These are phyloP conservation scores for Falco rusticolus DNA, from an alignment of 2,797 vertebrate species.

Conservation along the genomic window DNA sequence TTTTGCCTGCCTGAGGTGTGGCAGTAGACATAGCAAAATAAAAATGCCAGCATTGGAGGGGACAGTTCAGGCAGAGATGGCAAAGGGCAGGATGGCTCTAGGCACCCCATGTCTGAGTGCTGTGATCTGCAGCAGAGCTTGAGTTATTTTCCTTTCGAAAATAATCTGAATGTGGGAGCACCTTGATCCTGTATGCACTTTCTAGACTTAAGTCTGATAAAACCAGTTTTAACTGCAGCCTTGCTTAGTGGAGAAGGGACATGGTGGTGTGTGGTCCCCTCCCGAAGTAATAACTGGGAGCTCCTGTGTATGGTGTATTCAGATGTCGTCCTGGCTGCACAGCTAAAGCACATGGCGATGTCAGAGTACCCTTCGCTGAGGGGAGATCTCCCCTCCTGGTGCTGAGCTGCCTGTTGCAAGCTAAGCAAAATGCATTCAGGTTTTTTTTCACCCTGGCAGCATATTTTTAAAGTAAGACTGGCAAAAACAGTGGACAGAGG, in stretches of 20 bases:
- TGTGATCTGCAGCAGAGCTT: background rate
- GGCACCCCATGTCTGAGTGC: background rate
- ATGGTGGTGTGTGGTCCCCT: background rate
- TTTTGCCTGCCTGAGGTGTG: background rate
- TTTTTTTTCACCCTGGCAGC: background rate
- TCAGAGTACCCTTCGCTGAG: background rate
- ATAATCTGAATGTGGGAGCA: background rate
- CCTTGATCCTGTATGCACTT: background rate
- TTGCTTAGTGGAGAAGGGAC: background rate
- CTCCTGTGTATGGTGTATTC: fast-evolving
- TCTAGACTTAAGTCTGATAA: background rate
- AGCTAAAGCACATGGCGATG: background rate
- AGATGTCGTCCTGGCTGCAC: background rate
- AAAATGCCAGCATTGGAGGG: background rate
- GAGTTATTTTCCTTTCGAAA: background rate
- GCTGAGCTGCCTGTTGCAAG: background rate
- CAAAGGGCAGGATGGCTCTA: background rate
- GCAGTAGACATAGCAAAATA: background rate
- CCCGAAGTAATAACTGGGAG: background rate
- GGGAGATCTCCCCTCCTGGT: background rate
- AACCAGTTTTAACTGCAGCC: background rate
- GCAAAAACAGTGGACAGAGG: background rate
- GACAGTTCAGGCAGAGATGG: background rate
- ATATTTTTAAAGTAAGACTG: background rate
- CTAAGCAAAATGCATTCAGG: background rate